Conservation (phyloP, 1,140 invertebrate genomes). For the Trinorchestia longiramus region DNA sequence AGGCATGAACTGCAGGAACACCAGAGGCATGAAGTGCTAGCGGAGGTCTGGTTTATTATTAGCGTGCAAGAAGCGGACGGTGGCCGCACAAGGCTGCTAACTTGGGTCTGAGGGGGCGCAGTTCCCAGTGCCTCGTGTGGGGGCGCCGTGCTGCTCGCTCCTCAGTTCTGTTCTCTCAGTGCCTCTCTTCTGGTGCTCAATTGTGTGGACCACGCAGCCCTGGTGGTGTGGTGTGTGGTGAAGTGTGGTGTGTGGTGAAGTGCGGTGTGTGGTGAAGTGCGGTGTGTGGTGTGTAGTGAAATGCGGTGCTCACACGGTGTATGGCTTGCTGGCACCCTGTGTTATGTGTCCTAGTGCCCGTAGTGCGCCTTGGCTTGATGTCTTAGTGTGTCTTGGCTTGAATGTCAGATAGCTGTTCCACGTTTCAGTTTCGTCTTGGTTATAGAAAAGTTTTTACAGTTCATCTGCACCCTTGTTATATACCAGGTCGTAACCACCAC, state of each 20-base stretch:
- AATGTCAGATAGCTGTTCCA: neutral
- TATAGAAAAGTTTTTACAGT: neutral
- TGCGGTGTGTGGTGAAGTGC: neutral
- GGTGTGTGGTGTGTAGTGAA: neutral
- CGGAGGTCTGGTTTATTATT: slow-evolving; percentile 10
- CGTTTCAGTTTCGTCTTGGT: neutral
- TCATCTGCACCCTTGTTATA: neutral
- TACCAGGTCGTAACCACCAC: neutral
- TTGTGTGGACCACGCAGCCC: too few relatives aligned
- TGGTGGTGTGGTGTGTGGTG: too few relatives aligned
- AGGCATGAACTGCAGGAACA: too few relatives aligned
- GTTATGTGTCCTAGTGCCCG: neutral
- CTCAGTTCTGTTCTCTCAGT: neutral
- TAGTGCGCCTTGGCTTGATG: neutral
- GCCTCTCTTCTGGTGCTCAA: neutral
- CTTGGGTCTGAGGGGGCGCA: slow-evolving; percentile 6
- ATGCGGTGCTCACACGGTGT: neutral
- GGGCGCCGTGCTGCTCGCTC: neutral
- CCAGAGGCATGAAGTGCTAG: neutral
- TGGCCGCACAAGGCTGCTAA: slow-evolving; percentile 5
- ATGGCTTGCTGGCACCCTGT: too few relatives aligned
- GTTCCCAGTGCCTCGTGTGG: neutral
- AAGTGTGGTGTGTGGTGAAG: neutral
- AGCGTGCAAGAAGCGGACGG: slow-evolving; percentile 38
- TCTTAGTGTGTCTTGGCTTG: too few relatives aligned